Conservation (phyloP, 2,888 invertebrate genomes). For the Agrochola macilenta region DNA sequence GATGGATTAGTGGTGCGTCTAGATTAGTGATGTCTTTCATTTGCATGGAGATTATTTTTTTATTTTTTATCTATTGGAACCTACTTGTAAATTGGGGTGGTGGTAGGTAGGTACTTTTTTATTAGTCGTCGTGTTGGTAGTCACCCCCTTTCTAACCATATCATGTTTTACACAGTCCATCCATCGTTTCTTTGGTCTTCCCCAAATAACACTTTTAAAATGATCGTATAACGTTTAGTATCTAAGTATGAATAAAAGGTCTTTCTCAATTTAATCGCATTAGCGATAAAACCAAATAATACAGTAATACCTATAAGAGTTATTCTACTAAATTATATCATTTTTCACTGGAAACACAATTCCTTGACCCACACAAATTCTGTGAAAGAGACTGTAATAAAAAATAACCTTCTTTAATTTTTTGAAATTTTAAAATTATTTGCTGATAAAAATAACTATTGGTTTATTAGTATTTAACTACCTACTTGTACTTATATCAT, state of each 20-base stretch:
- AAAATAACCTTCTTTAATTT: conserved; percentile 43
- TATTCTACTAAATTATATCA: conserved; percentile 37
- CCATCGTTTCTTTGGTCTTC: no score
- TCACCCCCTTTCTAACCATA: no score
- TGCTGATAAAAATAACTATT: conserved; percentile 47
- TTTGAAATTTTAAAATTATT: conserved; percentile 39
- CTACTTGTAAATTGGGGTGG: background rate
- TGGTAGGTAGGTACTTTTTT: no score
- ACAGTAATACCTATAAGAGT: conserved; percentile 20
- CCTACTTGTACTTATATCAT: conserved; percentile 3
- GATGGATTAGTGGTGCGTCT: conserved; percentile 33
- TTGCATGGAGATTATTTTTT: background rate
- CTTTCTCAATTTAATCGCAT: conserved; percentile 46
- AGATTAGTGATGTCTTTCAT: background rate
- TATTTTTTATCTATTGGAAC: background rate
- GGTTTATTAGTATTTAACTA: conserved; percentile 13
- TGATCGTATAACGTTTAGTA: background rate
- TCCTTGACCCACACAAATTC: conserved; percentile 64
- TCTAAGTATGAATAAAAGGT: conserved; percentile 14
- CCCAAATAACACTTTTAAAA: background rate
- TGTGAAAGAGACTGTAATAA: conserved; percentile 54
- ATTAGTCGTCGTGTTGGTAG: no score
- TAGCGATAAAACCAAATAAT: conserved; percentile 33
- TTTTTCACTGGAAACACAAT: conserved; percentile 57
- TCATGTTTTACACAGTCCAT: no score